These are phyloP conservation scores for Chitala chitala DNA, from an alignment of 2,113 vertebrate genomes.

Conservation along the genomic window DNA sequence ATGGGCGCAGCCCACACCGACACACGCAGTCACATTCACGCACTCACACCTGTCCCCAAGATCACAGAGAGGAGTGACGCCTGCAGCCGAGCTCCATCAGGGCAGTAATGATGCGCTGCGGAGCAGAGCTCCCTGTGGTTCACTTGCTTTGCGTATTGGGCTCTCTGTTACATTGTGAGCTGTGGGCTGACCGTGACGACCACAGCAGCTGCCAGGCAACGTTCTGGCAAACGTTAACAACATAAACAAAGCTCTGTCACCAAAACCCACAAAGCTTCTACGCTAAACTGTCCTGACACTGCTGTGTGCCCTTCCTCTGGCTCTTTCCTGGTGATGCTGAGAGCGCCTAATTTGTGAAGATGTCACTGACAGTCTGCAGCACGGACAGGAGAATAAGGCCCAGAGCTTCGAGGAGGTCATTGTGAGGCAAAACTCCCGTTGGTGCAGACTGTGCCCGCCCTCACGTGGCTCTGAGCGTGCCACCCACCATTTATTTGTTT, in stretches of 20 bases:
- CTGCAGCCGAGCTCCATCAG: background rate
- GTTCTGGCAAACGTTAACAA: background rate
- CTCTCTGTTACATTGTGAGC: background rate
- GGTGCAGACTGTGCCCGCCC: background rate
- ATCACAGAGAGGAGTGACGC: background rate
- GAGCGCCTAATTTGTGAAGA: background rate
- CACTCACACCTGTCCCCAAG: background rate
- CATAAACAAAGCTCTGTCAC: background rate
- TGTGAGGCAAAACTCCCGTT: background rate
- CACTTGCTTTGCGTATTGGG: background rate
- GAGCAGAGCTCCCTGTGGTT: background rate
- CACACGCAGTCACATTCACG: background rate
- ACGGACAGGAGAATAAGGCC: background rate
- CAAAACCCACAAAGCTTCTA: background rate
- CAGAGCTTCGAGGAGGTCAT: background rate
- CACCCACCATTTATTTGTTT: too few relatives aligned
- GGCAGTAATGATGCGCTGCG: background rate
- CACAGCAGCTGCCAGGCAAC: too few relatives aligned
- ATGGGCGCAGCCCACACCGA: background rate
- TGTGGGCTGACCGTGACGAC: background rate
- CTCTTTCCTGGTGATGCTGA: background rate
- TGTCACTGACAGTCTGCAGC: background rate
- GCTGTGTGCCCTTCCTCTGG: background rate
- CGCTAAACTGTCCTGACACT: background rate
- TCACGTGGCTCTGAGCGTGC: background rate